Evolutionary conservation across 2,113 vertebrate species (phyloP).

Genomic region (Datnioides undecimradiatus): DNA sequence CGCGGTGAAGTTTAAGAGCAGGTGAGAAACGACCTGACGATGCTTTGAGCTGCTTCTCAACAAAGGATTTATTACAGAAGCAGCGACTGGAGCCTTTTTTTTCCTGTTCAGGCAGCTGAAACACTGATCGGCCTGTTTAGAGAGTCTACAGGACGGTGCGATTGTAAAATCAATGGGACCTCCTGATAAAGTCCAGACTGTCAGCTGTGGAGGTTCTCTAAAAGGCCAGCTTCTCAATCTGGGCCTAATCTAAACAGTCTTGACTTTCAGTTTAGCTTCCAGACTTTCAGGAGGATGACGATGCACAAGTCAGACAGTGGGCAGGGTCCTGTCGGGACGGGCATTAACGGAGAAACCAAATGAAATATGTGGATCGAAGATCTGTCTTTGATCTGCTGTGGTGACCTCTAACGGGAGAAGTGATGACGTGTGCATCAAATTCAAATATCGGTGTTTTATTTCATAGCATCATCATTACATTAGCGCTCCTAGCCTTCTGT

Average conservation of each 20-base stretch:
- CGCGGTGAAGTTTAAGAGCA: background rate
- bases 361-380: too few relatives aligned
- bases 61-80: background rate
- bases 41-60: background rate
- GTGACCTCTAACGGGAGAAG: too few relatives aligned
- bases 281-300: too few relatives aligned
- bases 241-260: background rate
- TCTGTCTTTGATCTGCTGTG: too few relatives aligned
- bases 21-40: background rate
- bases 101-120: background rate
- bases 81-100: background rate
- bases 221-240: slow-evolving; percentile 19
- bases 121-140: background rate
- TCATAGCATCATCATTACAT: too few relatives aligned
- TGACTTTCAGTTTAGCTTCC: slow-evolving; percentile 3
- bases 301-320: too few relatives aligned
- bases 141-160: background rate
- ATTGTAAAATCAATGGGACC: background rate
- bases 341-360: too few relatives aligned
- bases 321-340: too few relatives aligned
- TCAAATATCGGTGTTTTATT: too few relatives aligned
- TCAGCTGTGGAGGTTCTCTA: background rate
- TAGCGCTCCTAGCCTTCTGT: too few relatives aligned
- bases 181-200: rapidly evolving
- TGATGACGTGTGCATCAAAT: too few relatives aligned